Percentiles rank a stretch among this genome's conserved stretches.
These are phyloP conservation scores for Melanogrammus aeglefinus DNA, from an alignment of 2,797 vertebrate species.

Conservation along the genomic window DNA sequence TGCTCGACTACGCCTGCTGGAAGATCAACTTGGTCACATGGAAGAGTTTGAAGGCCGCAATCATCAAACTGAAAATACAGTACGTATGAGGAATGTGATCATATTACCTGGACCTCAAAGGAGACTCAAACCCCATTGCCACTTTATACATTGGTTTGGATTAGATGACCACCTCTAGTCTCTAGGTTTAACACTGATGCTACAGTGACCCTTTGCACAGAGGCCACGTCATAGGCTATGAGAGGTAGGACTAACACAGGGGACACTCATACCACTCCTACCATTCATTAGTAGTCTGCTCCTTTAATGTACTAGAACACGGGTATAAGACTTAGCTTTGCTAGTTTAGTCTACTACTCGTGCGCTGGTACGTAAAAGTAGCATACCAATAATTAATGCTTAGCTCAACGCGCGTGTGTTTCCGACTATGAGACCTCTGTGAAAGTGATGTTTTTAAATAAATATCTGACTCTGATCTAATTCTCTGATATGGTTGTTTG, in stretches of 20 bases:
- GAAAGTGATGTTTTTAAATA: neutral
- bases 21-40: slow-evolving; percentile 78
- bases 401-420: no score
- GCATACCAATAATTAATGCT: no score
- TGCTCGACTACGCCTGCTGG: slow-evolving; percentile 86
- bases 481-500: no score
- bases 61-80: slow-evolving; percentile 68
- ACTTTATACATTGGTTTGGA: neutral
- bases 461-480: no score
- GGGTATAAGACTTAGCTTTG: no score
- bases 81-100: slow-evolving; percentile 53
- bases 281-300: no score
- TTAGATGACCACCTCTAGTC: neutral
- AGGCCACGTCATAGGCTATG: no score
- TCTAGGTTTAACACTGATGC: neutral
- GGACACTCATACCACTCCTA: no score
- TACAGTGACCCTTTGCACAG: neutral
- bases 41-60: slow-evolving; percentile 69
- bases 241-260: no score
- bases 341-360: no score
- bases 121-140: neutral
- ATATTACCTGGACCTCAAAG: neutral
- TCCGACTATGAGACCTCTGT: neutral
- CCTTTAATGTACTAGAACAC: no score
- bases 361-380: no score